Evolutionary conservation across 2,888 invertebrate genomes (phyloP), one percentile per base, ranked within the genome.

Genomic region (Coelogynopora nodosa): DNA sequence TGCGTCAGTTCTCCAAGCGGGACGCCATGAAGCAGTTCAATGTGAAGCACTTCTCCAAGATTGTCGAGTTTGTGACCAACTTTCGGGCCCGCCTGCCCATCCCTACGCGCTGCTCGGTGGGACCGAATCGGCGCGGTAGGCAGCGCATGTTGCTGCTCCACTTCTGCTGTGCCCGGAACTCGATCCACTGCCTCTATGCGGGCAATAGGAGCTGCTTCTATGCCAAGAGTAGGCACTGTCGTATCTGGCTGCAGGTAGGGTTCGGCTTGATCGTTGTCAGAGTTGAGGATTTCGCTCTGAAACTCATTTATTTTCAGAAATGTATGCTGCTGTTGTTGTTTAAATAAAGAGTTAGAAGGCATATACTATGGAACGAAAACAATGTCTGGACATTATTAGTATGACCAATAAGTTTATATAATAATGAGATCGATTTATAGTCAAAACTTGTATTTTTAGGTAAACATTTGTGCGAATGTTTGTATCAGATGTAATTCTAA

Each of bases 11-110:
- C 82, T 89, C 90, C n/a, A 85, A 89, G 23, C 90, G 91, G 30
- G 93, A 93, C 88, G 91, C 92, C 0, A 96, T 97, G 67, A 96
- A 96, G 90, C 96, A 97, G 92, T 97, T 97, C 92, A 97, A 97
- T 92, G 97, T 97, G 92, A 97, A 97, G 92, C 96, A 97, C 91
- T 93, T 96, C 88, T 95, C 95, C 89, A 97, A 96, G 91, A 97
- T 97, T 87, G 82, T 30, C 26, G 67, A 13, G n/a, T 86, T 82
- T 30, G 30, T 86, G 82, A n/a, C 26, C 0, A 83, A 83, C 82
- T 27, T 86, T 27, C 49, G 13, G 28, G 29, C 49, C 30, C 18
- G 29, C 10, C 49, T 86, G 0, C 86, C 26, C 1, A n/a, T 86
- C 5, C 86, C 86, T 0, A 23, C 67, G 10, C 80, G 80, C 5